phyloP scores from a whole-genome alignment of 2,113 vertebrate genomes.

The Ceratotherium simum region DNA sequence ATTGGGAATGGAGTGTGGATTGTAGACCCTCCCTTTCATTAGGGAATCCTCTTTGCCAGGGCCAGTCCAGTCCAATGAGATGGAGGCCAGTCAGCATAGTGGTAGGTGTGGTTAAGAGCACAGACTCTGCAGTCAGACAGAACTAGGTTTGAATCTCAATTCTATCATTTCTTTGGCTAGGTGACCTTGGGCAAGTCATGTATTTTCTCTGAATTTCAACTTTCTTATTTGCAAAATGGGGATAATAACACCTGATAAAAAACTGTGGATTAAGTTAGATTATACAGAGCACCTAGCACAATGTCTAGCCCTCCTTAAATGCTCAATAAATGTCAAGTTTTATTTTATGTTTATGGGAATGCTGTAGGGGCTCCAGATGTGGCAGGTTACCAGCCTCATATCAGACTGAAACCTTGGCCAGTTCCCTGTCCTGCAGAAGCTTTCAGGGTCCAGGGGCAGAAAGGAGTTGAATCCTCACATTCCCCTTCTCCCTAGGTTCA shows the following conservation, averaged over 20 bases:
- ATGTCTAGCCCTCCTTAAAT: constrained; percentile 20
- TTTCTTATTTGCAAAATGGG: constrained; percentile 30
- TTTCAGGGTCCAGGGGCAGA: constrained; percentile 16
- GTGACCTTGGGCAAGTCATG: constrained; percentile 9
- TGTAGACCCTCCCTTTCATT: neutral
- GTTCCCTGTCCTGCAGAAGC: constrained; percentile 17
- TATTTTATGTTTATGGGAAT: too few relatives aligned
- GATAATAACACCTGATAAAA: neutral
- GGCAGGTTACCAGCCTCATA: neutral
- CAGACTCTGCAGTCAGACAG: neutral
- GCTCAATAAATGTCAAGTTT: constrained; percentile 29
- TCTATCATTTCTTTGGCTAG: constrained; percentile 17
- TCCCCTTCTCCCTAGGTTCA: constrained; percentile 90
- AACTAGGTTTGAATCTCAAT: neutral
- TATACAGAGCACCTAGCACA: neutral
- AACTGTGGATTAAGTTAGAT: neutral
- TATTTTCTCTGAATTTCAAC: constrained; percentile 20
- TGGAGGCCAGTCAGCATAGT: neutral
- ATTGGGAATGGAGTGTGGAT: neutral
- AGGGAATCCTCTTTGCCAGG: neutral
- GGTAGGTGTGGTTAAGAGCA: neutral
- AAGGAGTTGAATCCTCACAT: constrained; percentile 52
- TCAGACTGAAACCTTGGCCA: neutral
- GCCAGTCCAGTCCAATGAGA: neutral
- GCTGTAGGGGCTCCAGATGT: neutral